Percentiles rank a stretch among this genome's conserved stretches.
phyloP scores from a whole-genome alignment of 1,140 invertebrate genomes.

The Chymomyza costata region DNA sequence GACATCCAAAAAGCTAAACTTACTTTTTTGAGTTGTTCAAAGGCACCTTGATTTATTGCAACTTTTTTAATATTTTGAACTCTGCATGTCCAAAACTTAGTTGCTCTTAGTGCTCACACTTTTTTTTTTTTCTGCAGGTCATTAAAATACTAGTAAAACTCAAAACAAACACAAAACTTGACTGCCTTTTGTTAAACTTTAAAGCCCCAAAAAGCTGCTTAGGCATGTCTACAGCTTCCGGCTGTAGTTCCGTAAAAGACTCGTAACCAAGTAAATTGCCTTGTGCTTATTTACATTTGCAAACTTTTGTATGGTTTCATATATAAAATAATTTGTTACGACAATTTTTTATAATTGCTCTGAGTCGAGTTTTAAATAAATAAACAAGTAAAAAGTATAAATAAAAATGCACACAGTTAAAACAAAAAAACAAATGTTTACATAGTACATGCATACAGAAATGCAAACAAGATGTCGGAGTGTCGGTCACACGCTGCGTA shows the following conservation, averaged over 20 bases:
- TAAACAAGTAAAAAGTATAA: constrained; percentile 52
- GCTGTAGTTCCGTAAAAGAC: constrained; percentile 4
- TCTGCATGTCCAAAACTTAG: too few relatives aligned
- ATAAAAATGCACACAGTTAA: constrained; percentile 43
- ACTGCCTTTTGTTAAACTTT: not conserved
- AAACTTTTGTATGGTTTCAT: constrained; percentile 34
- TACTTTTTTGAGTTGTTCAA: too few relatives aligned
- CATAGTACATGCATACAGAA: too few relatives aligned
- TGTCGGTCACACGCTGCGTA: constrained; percentile 33
- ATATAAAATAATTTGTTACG: constrained; percentile 53
- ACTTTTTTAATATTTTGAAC: too few relatives aligned
- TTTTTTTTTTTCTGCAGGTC: too few relatives aligned
- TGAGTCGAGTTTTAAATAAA: constrained; percentile 58
- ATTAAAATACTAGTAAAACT: too few relatives aligned
- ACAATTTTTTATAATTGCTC: constrained; percentile 41
- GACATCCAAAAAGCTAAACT: too few relatives aligned
- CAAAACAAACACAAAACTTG: constrained; percentile 15
- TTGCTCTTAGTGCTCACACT: too few relatives aligned
- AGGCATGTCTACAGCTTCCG: constrained; percentile 53
- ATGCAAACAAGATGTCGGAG: constrained; percentile 25
- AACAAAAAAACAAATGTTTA: constrained; percentile 21
- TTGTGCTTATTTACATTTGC: constrained; percentile 49
- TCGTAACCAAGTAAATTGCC: constrained; percentile 39
- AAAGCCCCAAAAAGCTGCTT: constrained; percentile 50
- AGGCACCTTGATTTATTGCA: too few relatives aligned